Conservation (phyloP, 2,888 invertebrate genomes). For the Dermolepida albohirtum region DNA sequence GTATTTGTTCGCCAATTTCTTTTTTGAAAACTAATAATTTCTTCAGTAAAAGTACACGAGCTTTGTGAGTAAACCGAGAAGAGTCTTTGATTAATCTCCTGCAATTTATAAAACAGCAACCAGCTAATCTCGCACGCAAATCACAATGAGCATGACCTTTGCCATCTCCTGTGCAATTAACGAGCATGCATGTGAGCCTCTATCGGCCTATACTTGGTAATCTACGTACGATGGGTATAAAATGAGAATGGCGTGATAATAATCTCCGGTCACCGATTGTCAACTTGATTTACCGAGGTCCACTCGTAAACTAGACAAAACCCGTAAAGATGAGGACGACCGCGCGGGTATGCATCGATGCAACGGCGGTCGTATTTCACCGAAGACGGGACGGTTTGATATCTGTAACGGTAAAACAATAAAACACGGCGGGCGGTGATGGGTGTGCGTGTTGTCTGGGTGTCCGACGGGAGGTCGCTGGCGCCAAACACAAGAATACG, state of each 20-base stretch:
- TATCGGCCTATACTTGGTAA: slow-evolving; percentile 3
- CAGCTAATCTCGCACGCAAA: no score
- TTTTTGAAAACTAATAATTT: no score
- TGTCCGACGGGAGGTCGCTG: slow-evolving; percentile 63
- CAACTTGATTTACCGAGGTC: slow-evolving; percentile 55
- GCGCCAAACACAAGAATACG: slow-evolving; percentile 55
- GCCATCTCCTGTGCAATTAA: no score
- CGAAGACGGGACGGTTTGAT: slow-evolving; percentile 54
- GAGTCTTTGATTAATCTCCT: no score
- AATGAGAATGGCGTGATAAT: slow-evolving; percentile 33
- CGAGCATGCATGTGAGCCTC: no score
- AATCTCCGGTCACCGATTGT: slow-evolving; percentile 48
- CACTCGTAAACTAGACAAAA: slow-evolving; percentile 46
- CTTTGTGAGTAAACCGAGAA: no score
- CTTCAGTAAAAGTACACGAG: no score
- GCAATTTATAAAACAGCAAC: no score
- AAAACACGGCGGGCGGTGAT: slow-evolving; percentile 64
- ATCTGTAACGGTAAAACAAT: slow-evolving; percentile 66
- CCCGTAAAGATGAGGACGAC: slow-evolving; percentile 32
- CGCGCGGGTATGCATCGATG: slow-evolving; percentile 15
- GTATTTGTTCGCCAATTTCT: no score
- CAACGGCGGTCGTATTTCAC: slow-evolving; percentile 52
- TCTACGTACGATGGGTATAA: slow-evolving; percentile 21
- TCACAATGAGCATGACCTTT: no score
- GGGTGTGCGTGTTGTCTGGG: slow-evolving; percentile 63